A percentile compares a stretch with the other conserved stretches of the same genome.
phyloP scores from a whole-genome alignment of 2,888 invertebrate genomes.

The Ophion slaviceki region DNA sequence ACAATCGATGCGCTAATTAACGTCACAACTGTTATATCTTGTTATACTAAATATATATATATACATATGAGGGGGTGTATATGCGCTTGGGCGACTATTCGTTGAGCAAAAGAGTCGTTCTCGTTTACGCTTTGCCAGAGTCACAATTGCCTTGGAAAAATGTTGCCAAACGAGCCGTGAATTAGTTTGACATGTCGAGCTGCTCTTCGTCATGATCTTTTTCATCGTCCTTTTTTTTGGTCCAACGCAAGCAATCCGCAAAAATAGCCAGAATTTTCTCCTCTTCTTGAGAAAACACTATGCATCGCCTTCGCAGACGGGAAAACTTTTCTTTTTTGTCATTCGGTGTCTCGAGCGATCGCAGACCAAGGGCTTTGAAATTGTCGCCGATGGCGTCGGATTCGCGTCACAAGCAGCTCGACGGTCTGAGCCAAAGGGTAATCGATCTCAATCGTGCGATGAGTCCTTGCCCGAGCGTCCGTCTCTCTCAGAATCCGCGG shows the following conservation, averaged over 20 bases:
- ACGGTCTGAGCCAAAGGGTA: not conserved
- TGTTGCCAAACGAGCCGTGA: slow-evolving; percentile 63
- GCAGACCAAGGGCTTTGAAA: too few species aligned
- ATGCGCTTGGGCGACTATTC: slow-evolving; percentile 38
- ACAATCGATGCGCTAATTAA: slow-evolving; percentile 79
- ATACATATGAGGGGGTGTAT: not conserved
- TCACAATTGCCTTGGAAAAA: slow-evolving; percentile 53
- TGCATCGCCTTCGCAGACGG: too few species aligned
- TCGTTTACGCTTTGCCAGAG: slow-evolving; percentile 56
- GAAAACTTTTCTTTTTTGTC: not conserved
- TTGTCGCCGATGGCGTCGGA: too few species aligned
- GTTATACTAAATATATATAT: slow-evolving; percentile 33
- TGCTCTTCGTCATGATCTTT: slow-evolving; percentile 25
- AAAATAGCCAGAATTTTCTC: not conserved
- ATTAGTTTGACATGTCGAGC: slow-evolving; percentile 52
- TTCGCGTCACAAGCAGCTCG: too few species aligned
- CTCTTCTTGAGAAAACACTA: too few species aligned
- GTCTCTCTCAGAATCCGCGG: slow-evolving; percentile 26
- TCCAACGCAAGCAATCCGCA: not conserved
- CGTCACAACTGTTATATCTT: slow-evolving; percentile 63
- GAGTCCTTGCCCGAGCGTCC: slow-evolving; percentile 54
- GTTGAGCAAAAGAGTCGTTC: slow-evolving; percentile 55
- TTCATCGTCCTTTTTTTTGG: slow-evolving; percentile 6
- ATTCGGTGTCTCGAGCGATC: too few species aligned
- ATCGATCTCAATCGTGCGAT: slow-evolving; percentile 48